These are phyloP conservation scores for Tinea pellionella DNA, from an alignment of 2,888 invertebrate species.

Conservation along the genomic window DNA sequence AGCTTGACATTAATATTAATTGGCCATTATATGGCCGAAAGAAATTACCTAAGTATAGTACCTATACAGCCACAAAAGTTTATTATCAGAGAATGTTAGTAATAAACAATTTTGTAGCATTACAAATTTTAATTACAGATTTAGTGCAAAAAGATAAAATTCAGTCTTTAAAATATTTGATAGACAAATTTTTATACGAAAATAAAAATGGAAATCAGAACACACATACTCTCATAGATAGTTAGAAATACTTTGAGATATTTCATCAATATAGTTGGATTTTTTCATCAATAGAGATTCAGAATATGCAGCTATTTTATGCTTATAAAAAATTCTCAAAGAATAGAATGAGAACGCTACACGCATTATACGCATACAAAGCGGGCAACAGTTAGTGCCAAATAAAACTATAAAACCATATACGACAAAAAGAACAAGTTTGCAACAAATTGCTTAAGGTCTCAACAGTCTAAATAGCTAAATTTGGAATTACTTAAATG, in stretches of 20 bases:
- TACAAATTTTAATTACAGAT: background rate
- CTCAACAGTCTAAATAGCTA: constrained; percentile 5
- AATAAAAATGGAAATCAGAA: background rate
- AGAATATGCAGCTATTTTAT: too few relatives aligned
- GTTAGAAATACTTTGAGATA: too few relatives aligned
- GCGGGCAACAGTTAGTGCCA: too few relatives aligned
- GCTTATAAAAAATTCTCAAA: too few relatives aligned
- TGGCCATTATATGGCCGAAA: background rate
- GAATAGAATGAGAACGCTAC: too few relatives aligned
- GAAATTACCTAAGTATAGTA: background rate
- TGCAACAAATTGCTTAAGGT: background rate
- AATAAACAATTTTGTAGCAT: background rate
- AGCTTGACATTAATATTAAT: background rate
- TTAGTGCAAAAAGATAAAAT: too few relatives aligned
- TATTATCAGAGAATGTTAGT: background rate
- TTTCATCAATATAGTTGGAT: too few relatives aligned
- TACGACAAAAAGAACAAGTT: background rate
- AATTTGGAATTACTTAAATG: constrained; percentile 7
- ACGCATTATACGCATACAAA: too few relatives aligned
- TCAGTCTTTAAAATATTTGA: too few relatives aligned
- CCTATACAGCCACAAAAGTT: background rate
- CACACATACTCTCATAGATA: too few relatives aligned
- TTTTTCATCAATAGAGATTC: too few relatives aligned
- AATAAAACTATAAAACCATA: background rate
- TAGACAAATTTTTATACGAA: background rate